Evolutionary conservation across 2,888 invertebrate species (phyloP), one percentile per base, ranked within the genome.

Genomic region (Clostera curtula): DNA sequence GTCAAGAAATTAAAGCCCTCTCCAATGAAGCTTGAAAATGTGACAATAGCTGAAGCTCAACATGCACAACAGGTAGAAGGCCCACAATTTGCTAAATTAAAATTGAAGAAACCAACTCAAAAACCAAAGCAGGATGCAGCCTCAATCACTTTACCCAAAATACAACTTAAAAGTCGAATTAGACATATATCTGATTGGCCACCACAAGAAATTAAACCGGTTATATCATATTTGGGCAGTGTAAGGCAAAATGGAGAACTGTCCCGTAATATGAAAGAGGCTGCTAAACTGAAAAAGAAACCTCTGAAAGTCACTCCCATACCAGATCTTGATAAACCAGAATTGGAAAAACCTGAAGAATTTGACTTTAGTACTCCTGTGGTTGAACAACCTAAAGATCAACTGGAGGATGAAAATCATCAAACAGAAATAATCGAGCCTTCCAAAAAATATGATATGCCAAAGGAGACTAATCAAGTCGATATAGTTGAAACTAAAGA

Each of bases 91-190:
- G 87, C 88, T 29, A 85, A 89, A 64, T 72, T 92, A 2, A 91
- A 92, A 70, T 69, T 93, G 3, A 91, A 85, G 52, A 91, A 90
- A 54, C 73, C 85, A 2, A 49, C 72, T 10, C 63, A 70, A 5
- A 72, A 84, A 37, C 80, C 85, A 5, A 86, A 87, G 43, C 71
- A 73, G 46, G 83, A 80, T 37, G 34, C 59, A 4, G 49, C 66
- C 16, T 40, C 64, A 5, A 52, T 70, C 2, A 59, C 67, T 27
- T 66, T 92, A 29, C 91, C 90, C 0, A 90, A 89, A 62, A 80
- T 90, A 26, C 84, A 89, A 53, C 69, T 93, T 0, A 91, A 90
- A 53, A 92, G 92, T 59, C 85, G 90, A 41, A 90, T 93, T n/a
- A 84, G 73, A 19, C 85, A 85, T 44, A 45, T 84, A 13, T 66